Evolutionary conservation across 2,113 vertebrate genomes (phyloP).

Genomic region (Mixornis gularis): DNA sequence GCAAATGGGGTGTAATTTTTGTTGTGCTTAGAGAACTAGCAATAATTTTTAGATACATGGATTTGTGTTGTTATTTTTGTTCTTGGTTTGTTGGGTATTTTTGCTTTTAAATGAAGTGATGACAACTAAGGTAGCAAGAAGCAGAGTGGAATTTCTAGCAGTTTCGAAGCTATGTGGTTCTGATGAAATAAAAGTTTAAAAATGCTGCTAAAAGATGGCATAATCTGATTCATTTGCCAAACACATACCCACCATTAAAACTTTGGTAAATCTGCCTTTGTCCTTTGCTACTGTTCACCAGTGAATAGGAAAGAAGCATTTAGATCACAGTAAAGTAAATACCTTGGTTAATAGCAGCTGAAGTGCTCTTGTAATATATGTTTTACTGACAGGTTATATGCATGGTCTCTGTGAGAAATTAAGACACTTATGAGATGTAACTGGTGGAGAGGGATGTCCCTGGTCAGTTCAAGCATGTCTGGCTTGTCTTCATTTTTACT

Average conservation of each 20-base stretch:
- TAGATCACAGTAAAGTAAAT: background rate
- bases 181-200: background rate
- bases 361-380: background rate
- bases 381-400: background rate
- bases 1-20: background rate
- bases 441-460: background rate
- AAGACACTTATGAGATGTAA: background rate
- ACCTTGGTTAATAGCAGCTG: background rate
- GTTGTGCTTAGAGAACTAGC: background rate
- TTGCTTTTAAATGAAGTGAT: background rate
- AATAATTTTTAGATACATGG: background rate
- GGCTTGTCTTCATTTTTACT: background rate
- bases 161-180: background rate
- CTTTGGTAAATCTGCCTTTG: background rate
- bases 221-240: background rate
- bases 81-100: background rate
- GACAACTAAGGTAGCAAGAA: background rate
- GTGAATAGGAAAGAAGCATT: background rate
- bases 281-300: background rate
- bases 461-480: background rate
- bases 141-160: background rate
- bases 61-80: background rate
- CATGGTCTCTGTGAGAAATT: background rate
- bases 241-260: background rate
- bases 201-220: background rate